A percentile compares a stretch with the other conserved stretches of the same genome.
These are phyloP conservation scores for Eupithecia abbreviata DNA, from an alignment of 2,888 invertebrate species.

Conservation along the genomic window DNA sequence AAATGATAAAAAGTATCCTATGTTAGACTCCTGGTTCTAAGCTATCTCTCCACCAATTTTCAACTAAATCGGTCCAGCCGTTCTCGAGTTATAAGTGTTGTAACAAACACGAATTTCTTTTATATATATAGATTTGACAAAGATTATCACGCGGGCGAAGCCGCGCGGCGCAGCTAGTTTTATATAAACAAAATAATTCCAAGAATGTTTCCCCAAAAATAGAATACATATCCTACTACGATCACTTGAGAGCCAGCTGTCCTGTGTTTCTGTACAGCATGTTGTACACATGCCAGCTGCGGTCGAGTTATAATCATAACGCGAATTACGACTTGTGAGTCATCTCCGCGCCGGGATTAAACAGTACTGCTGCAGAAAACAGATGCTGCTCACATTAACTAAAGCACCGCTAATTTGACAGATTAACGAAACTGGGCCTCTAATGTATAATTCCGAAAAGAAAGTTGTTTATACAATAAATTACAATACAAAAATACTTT, in stretches of 20 bases:
- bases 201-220: background rate
- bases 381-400: conserved; percentile 36
- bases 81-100: too few relatives aligned
- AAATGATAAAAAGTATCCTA: too few relatives aligned
- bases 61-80: too few relatives aligned
- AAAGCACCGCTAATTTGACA: background rate
- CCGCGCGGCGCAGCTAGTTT: background rate
- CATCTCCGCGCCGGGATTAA: conserved; percentile 52
- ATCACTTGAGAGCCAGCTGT: background rate
- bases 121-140: too few relatives aligned
- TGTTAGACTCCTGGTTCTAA: too few relatives aligned
- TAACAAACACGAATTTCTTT: too few relatives aligned
- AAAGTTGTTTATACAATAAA: background rate
- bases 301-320: conserved; percentile 55
- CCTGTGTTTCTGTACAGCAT: background rate
- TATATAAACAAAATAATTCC: background rate
- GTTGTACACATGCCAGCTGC: conserved; percentile 49
- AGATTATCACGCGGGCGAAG: too few relatives aligned
- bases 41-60: too few relatives aligned
- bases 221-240: background rate
- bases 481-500: too few relatives aligned
- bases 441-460: background rate
- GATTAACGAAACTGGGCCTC: background rate
- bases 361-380: conserved; percentile 45
- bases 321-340: conserved; percentile 58